phyloP scores from a whole-genome alignment of 2,113 vertebrate genomes.

The Eulacestoma nigropectus region DNA sequence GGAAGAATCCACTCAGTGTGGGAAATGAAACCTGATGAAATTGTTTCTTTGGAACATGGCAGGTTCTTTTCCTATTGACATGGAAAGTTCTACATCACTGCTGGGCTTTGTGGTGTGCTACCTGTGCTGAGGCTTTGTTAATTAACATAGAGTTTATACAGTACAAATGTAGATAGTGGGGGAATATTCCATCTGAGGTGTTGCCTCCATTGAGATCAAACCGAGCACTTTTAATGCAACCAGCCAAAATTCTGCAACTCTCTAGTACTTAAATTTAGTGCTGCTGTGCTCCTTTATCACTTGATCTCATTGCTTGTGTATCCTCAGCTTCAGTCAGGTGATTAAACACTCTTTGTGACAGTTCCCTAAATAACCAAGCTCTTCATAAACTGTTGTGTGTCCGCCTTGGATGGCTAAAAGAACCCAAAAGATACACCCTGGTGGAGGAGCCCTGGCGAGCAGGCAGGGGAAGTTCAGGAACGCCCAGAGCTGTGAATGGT shows the following conservation, averaged over 20 bases:
- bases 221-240: background rate
- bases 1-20: background rate
- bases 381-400: background rate
- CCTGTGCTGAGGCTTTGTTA: background rate
- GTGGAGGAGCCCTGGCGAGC: rapidly evolving
- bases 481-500: background rate
- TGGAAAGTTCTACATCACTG: background rate
- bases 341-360: background rate
- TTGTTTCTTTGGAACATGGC: background rate
- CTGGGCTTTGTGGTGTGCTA: background rate
- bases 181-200: background rate
- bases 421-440: background rate
- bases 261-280: background rate
- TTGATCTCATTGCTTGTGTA: background rate
- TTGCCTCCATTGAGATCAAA: background rate
- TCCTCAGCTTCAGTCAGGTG: background rate
- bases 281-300: background rate
- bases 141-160: background rate
- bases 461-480: background rate
- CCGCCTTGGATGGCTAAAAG: background rate
- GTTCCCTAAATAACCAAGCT: background rate
- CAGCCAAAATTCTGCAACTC: background rate
- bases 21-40: background rate
- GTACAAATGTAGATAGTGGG: background rate
- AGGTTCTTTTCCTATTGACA: background rate